phyloP scores from a whole-genome alignment of 2,113 vertebrate genomes.

The Myrmecophaga tridactyla region DNA sequence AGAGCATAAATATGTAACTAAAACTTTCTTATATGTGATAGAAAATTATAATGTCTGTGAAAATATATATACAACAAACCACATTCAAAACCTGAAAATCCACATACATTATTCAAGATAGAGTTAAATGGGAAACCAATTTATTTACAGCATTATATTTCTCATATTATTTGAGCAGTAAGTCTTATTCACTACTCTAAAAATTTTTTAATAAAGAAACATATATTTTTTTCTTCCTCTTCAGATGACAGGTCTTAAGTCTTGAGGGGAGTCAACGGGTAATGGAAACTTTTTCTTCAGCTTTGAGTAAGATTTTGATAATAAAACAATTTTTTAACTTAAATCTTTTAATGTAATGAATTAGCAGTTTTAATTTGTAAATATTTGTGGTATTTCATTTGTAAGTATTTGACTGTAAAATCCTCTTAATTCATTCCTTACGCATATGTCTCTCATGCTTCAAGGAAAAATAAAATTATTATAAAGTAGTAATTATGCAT shows the following conservation, averaged over 20 bases:
- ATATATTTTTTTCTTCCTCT: neutral
- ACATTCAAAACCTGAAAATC: neutral
- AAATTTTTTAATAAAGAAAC: neutral
- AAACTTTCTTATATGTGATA: neutral
- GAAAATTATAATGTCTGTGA: neutral
- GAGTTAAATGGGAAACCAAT: neutral
- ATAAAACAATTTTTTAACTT: neutral
- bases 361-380: neutral
- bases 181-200: neutral
- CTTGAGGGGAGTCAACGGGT: neutral
- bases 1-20: neutral
- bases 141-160: neutral
- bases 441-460: neutral
- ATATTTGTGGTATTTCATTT: neutral
- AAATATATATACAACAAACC: neutral
- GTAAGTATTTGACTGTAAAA: neutral
- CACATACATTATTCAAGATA: neutral
- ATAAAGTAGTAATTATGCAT: neutral
- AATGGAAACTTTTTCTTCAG: neutral
- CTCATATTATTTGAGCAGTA: neutral
- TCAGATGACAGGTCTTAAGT: neutral
- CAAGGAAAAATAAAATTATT: neutral
- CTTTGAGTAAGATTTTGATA: neutral
- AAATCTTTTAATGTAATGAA: neutral
- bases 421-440: neutral